A percentile compares a stretch with the other conserved stretches of the same genome.
Conservation (phyloP, 2,888 invertebrate species). For the Lithosia quadra region DNA sequence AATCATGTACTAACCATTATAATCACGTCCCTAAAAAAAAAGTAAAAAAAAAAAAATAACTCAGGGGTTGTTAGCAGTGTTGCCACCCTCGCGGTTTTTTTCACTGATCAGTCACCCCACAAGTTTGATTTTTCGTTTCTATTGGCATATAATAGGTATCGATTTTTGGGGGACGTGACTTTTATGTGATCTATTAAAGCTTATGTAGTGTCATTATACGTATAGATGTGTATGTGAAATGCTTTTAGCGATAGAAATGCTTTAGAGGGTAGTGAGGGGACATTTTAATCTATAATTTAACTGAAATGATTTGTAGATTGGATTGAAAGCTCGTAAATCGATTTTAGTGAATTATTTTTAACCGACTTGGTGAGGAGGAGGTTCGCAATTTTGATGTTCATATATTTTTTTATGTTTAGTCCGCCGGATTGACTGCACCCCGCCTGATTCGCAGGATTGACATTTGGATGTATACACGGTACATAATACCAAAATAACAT, state of each 20-base stretch:
- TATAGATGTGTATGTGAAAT: neutral
- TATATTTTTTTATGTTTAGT: too few relatives aligned
- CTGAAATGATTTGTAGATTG: neutral
- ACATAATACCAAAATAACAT: too few relatives aligned
- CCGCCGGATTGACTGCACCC: too few relatives aligned
- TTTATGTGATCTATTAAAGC: conserved; percentile 32
- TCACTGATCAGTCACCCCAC: conserved; percentile 65
- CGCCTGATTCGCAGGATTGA: too few relatives aligned
- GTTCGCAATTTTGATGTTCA: too few relatives aligned
- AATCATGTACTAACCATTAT: conserved; percentile 69
- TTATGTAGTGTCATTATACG: conserved; percentile 12
- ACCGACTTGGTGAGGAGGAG: too few relatives aligned
- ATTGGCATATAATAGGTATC: conserved; percentile 78
- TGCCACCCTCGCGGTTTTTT: conserved; percentile 69
- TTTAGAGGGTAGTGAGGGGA: neutral
- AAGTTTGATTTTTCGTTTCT: conserved; percentile 66
- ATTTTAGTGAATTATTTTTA: neutral
- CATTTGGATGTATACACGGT: too few relatives aligned
- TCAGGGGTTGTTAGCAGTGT: conserved; percentile 59
- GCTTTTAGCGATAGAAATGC: neutral
- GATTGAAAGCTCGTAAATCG: neutral
- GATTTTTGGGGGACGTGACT: conserved; percentile 64
- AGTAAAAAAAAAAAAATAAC: conserved; percentile 61
- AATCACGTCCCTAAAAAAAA: conserved; percentile 61
- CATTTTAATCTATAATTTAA: neutral